Conservation (phyloP, 2,113 vertebrate species). For the Rhagologus leucostigma region DNA sequence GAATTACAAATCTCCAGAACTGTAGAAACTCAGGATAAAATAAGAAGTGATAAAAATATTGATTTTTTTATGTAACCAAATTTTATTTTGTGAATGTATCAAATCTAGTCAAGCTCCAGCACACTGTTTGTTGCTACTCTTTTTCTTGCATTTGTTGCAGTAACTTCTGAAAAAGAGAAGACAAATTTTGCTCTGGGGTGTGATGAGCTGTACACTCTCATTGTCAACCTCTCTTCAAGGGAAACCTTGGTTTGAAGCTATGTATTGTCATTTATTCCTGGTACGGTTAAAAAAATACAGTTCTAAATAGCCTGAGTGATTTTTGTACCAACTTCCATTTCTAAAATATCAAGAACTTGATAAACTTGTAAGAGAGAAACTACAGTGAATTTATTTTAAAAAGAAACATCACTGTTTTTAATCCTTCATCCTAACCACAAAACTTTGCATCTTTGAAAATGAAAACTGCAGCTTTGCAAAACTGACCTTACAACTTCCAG, state of each 20-base stretch:
- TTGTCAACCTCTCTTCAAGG: not conserved
- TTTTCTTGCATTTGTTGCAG: not conserved
- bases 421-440: not conserved
- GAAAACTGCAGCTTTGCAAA: constrained; percentile 13
- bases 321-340: not conserved
- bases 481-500: not conserved
- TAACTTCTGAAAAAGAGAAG: not conserved
- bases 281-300: not conserved
- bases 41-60: not conserved
- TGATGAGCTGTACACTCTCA: not conserved
- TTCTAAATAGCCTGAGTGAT: not conserved
- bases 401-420: not conserved
- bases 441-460: not conserved
- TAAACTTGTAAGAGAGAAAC: not conserved
- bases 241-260: not conserved
- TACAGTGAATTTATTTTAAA: not conserved
- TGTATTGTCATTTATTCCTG: not conserved
- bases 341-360: not conserved
- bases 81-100: not conserved
- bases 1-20: not conserved
- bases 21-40: not conserved
- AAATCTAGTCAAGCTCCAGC: not conserved
- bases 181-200: not conserved
- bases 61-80: not conserved
- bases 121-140: not conserved